A percentile compares a stretch with the other conserved stretches of the same genome.
Conservation (phyloP, 1,140 invertebrate genomes). For the Matsumurasca onukii region DNA sequence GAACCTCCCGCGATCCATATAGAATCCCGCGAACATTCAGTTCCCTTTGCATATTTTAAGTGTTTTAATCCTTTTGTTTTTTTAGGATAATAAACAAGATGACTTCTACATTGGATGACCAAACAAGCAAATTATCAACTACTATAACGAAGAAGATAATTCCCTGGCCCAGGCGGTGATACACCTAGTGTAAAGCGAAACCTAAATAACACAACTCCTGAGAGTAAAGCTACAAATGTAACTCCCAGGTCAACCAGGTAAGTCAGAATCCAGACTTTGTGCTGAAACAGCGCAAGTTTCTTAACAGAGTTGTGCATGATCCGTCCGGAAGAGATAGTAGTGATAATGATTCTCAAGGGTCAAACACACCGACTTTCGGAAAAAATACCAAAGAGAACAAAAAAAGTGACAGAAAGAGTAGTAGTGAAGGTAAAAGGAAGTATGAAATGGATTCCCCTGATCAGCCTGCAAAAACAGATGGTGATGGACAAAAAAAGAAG, state of each 20-base stretch:
- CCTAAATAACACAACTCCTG: too few relatives aligned
- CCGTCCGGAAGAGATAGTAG: background rate
- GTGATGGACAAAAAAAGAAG: constrained; percentile 1
- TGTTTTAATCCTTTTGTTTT: too few relatives aligned
- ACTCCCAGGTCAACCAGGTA: constrained; percentile 49
- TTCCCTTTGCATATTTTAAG: too few relatives aligned
- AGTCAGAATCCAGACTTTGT: constrained; percentile 58
- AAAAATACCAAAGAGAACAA: constrained; percentile 15
- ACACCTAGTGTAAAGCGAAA: too few relatives aligned
- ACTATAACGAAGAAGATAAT: too few relatives aligned
- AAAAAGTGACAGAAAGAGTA: background rate
- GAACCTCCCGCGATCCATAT: too few relatives aligned
- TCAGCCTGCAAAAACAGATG: background rate
- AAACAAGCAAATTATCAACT: too few relatives aligned
- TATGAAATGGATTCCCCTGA: background rate
- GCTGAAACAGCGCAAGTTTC: constrained; percentile 56
- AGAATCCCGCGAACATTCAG: too few relatives aligned
- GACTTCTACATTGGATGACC: too few relatives aligned
- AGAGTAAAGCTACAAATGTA: background rate
- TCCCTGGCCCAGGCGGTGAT: too few relatives aligned
- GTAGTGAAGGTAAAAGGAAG: background rate
- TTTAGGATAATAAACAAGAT: too few relatives aligned
- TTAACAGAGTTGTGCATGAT: constrained; percentile 47
- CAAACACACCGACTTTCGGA: background rate
- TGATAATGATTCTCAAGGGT: constrained; percentile 6